A percentile compares a stretch with the other conserved stretches of the same genome.
Conservation (phyloP, 2,888 invertebrate species). For the Nomada hirtipes region DNA sequence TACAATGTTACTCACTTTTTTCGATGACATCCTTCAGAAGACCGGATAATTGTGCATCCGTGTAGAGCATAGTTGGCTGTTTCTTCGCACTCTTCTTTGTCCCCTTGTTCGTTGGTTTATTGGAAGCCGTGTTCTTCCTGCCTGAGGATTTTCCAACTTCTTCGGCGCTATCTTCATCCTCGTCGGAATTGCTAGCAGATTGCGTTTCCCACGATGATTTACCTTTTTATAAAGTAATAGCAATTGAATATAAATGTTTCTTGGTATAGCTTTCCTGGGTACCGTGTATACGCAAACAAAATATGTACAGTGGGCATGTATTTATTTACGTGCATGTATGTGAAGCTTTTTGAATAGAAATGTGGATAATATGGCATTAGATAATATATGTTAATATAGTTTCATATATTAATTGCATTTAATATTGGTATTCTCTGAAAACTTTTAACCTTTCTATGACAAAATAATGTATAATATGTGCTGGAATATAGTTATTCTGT, state of each 20-base stretch:
- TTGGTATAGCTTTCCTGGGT: constrained; percentile 38
- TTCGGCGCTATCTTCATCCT: constrained; percentile 70
- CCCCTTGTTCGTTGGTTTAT: constrained; percentile 62
- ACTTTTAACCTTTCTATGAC: no score
- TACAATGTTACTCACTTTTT: constrained; percentile 84
- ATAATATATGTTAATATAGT: no score
- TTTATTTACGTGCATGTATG: neutral
- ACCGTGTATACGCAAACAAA: neutral
- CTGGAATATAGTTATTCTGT: no score
- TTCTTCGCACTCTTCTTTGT: constrained; percentile 57
- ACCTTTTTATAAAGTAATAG: constrained; percentile 66
- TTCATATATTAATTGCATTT: no score
- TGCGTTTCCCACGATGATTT: constrained; percentile 80
- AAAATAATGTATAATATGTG: no score
- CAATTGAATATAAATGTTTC: constrained; percentile 62
- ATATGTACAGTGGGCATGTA: neutral
- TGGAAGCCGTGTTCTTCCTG: constrained; percentile 51
- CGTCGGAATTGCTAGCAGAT: constrained; percentile 76
- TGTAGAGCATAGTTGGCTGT: constrained; percentile 74
- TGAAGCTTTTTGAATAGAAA: neutral
- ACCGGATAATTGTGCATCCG: constrained; percentile 80
- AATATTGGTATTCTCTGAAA: no score
- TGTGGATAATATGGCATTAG: no score
- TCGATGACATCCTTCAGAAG: constrained; percentile 80
- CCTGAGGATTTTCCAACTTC: constrained; percentile 67